A percentile compares a stretch with the other conserved stretches of the same genome.
Evolutionary conservation across 1,140 invertebrate species (phyloP).

Genomic region (Brachionus rubens): DNA sequence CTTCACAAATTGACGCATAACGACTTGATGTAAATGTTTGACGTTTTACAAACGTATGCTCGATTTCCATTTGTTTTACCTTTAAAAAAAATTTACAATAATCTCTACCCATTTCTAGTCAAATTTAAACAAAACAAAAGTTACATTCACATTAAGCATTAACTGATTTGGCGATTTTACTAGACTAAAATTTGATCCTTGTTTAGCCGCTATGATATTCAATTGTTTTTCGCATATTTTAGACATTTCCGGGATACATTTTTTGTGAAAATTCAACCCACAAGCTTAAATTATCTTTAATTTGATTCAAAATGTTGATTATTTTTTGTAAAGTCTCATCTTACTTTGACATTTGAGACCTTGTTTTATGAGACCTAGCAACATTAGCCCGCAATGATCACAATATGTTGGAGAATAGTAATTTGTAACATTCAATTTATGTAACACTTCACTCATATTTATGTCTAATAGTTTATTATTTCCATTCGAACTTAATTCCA

Average conservation of each 20-base stretch:
- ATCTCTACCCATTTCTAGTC: too few relatives aligned
- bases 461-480: neutral
- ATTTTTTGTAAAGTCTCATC: too few relatives aligned
- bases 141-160: too few relatives aligned
- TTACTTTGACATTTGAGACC: conserved; percentile 92
- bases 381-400: conserved; percentile 87
- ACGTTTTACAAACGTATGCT: conserved; percentile 8
- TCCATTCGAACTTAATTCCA: neutral
- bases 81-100: neutral
- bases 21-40: conserved; percentile 16
- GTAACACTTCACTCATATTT: conserved; percentile 53
- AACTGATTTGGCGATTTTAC: neutral
- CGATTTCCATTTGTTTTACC: conserved; percentile 23
- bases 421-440: conserved; percentile 83
- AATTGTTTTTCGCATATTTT: conserved; percentile 38
- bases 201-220: neutral
- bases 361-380: conserved; percentile 89
- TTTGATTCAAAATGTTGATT: too few relatives aligned
- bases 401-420: conserved; percentile 97
- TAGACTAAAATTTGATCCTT: neutral
- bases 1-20: conserved; percentile 1
- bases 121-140: too few relatives aligned
- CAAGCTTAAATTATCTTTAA: conserved; percentile 35
- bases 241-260: conserved; percentile 36
- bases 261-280: conserved; percentile 40